Evolutionary conservation across 2,797 vertebrate genomes (phyloP), one percentile per base, ranked within the genome.

Genomic region (Coracias cyanogaster): DNA sequence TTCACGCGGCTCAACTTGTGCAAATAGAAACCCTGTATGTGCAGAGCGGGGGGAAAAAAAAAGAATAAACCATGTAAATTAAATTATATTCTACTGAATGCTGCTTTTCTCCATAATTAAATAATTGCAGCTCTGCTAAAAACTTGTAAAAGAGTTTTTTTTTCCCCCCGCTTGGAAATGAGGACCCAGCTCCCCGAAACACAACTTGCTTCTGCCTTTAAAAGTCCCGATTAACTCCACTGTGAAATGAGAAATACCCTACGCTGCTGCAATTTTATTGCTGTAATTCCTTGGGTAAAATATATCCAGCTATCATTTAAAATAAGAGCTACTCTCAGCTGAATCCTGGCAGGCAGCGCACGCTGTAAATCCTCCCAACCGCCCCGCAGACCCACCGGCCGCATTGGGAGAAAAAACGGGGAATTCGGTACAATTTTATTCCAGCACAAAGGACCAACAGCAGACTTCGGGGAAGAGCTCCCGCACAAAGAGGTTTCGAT

Each of bases 241-340:
- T 3, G 33, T 3, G 1, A 61, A 55, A 65, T 3, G 15, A n/a
- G 60, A 82, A 55, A 15, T 5, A 26, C 4, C 28, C 13, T 2
- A 1, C 0, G 2, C 25, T 1, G 1, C 10, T 9, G 8, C 19
- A 13, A 29, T 82, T 41, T 45, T 79, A 11, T 35, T 67, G 28
- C 20, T 35, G 46, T 3, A 31, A 41, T 55, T 4, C n/a, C 51
- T 15, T 2, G 62, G 49, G 22, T 62, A 77, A 89, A 92, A 87
- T 48, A 43, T 3, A 51, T 5, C 37, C 41, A 46, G 41, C 41
- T 48, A 73, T 33, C 22, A 3, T 39, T 85, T 52, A 33, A 78
- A 82, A 41, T 9, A 31, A 78, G 55, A 82, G 61, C 26, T 13
- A 8, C 55, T 25, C 79, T 45, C 70, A 14, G 43, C 29, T n/a